These are phyloP conservation scores for Danio aesculapii DNA, from an alignment of 2,797 vertebrate species.

Conservation along the genomic window DNA sequence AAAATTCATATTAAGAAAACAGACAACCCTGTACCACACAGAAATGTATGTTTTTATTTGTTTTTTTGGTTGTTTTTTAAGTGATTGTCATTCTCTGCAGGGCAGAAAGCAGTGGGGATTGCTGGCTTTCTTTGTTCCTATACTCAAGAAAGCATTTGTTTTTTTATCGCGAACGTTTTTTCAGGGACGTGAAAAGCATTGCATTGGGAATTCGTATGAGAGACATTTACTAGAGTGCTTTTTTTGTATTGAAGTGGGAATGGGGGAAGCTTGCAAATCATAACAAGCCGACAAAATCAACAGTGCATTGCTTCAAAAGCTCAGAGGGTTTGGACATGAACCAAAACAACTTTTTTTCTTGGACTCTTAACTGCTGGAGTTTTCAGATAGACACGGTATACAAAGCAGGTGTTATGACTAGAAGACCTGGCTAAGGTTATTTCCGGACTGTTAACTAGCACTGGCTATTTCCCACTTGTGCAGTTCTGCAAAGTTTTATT, in stretches of 20 bases:
- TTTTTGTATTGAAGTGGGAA: slow-evolving; percentile 53
- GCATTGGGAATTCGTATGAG: slow-evolving; percentile 64
- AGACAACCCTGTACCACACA: slow-evolving; percentile 43
- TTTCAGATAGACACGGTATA: slow-evolving; percentile 36
- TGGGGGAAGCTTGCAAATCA: slow-evolving; percentile 33
- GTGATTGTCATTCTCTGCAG: slow-evolving; percentile 67
- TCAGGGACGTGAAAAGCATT: slow-evolving; percentile 66
- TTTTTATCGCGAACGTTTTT: slow-evolving; percentile 52
- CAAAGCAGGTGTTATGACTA: slow-evolving; percentile 50
- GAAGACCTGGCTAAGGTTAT: slow-evolving; percentile 61
- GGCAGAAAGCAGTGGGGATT: slow-evolving; percentile 60
- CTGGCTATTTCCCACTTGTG: slow-evolving; percentile 68
- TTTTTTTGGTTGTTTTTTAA: background rate
- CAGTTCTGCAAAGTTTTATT: slow-evolving; percentile 85
- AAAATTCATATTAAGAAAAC: slow-evolving; percentile 37
- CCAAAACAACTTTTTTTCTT: slow-evolving; percentile 53
- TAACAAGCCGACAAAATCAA: slow-evolving; percentile 48
- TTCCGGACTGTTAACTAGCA: slow-evolving; percentile 76
- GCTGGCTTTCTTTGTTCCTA: slow-evolving; percentile 52
- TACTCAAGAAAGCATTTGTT: slow-evolving; percentile 65
- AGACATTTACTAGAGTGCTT: slow-evolving; percentile 58
- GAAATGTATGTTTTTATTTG: slow-evolving; percentile 51
- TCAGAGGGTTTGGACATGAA: slow-evolving; percentile 58
- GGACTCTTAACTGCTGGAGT: slow-evolving; percentile 49
- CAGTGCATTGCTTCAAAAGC: slow-evolving; percentile 63